Conservation (phyloP, 2,888 invertebrate species). For the Antheraea assamensis region DNA sequence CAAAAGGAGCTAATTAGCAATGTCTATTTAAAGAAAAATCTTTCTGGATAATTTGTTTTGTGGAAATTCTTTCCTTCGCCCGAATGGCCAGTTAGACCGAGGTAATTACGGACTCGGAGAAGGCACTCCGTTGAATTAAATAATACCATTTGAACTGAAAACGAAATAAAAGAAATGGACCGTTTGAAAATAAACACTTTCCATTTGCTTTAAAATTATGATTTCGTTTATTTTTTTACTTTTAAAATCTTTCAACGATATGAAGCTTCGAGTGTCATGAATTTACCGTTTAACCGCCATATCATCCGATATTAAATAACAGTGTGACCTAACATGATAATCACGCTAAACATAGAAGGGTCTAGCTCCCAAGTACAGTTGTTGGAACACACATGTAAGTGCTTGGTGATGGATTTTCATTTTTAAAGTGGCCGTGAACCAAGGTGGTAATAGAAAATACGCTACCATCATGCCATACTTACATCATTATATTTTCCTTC, state of each 20-base stretch:
- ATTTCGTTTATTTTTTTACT: constrained; percentile 11
- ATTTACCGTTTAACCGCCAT: too few relatives aligned
- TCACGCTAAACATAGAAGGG: too few relatives aligned
- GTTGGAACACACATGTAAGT: too few relatives aligned
- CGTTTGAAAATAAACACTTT: constrained; percentile 20
- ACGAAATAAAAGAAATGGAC: constrained; percentile 38
- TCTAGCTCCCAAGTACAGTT: too few relatives aligned
- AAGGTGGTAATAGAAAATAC: too few relatives aligned
- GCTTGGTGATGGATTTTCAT: too few relatives aligned
- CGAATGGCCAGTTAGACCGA: constrained; percentile 39
- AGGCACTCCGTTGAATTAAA: constrained; percentile 41
- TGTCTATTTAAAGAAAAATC: constrained; percentile 40
- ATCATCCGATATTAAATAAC: too few relatives aligned
- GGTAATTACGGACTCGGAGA: constrained; percentile 44
- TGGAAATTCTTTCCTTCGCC: constrained; percentile 34
- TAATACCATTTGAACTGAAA: constrained; percentile 41
- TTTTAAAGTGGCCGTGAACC: too few relatives aligned
- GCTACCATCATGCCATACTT: too few relatives aligned
- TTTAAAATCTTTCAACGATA: constrained; percentile 20
- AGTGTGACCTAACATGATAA: too few relatives aligned
- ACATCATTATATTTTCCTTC: too few relatives aligned
- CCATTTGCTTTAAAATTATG: constrained; percentile 18
- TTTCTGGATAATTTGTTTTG: constrained; percentile 45
- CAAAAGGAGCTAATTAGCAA: constrained; percentile 40
- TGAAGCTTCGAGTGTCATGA: too few relatives aligned